Percentiles rank a stretch among this genome's conserved stretches.
phyloP scores from a whole-genome alignment of 2,888 invertebrate genomes.

The Tipula helvola region DNA sequence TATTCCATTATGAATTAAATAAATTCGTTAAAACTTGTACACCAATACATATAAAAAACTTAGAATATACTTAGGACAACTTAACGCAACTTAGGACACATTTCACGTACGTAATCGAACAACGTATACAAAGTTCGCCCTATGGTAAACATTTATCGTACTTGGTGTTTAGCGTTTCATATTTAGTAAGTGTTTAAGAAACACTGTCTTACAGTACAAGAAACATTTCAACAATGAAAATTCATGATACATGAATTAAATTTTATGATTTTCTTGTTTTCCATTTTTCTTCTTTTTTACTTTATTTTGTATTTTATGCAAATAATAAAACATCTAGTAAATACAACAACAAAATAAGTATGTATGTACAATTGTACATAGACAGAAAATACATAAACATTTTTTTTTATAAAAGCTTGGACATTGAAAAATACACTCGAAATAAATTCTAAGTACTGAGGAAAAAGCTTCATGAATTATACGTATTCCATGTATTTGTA shows the following conservation, averaged over 20 bases:
- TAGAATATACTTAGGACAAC: no score
- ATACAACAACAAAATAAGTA: background rate
- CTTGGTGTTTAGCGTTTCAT: background rate
- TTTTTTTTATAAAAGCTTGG: background rate
- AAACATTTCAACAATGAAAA: background rate
- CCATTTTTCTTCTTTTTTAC: background rate
- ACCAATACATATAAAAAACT: no score
- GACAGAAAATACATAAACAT: background rate
- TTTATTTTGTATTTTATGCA: background rate
- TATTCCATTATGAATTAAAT: no score
- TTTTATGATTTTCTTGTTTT: background rate
- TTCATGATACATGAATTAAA: background rate
- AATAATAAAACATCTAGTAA: background rate
- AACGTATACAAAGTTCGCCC: no score
- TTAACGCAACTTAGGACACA: no score
- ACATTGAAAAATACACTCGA: background rate
- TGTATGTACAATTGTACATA: background rate
- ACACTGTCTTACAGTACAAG: background rate
- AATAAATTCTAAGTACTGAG: background rate
- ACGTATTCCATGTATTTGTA: background rate
- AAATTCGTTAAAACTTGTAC: no score
- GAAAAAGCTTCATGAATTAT: background rate
- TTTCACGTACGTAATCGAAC: no score
- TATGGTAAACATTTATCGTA: no score
- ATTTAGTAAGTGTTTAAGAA: background rate